Evolutionary conservation across 2,797 vertebrate species (phyloP).

Genomic region (Anguilla obscura): DNA sequence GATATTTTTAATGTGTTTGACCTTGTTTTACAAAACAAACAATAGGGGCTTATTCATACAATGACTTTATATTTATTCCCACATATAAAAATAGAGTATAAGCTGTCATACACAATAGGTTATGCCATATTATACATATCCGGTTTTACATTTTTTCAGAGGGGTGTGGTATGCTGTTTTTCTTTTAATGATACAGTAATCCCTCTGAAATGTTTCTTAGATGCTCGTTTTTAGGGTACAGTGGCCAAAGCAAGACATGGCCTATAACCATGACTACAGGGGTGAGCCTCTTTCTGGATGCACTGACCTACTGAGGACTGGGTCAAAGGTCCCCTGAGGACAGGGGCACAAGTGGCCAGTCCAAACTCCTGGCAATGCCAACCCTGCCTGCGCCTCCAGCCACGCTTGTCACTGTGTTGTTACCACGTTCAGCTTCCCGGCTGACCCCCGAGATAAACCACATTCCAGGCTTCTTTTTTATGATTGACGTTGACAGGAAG

Average conservation of each 20-base stretch:
- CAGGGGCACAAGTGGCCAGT: not conserved
- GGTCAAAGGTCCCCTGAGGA: not conserved
- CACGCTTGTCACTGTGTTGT: constrained; percentile 16
- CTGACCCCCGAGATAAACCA: constrained; percentile 23
- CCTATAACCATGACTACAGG: not conserved
- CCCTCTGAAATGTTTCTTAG: not conserved
- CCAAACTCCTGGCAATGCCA: not conserved
- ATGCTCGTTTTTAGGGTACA: not conserved
- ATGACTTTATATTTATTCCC: not conserved
- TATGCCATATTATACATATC: not conserved
- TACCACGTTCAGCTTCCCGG: constrained; percentile 23
- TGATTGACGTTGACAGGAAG: constrained; percentile 28
- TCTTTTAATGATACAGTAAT: not conserved
- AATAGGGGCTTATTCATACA: not conserved
- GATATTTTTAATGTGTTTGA: not conserved
- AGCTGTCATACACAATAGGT: not conserved
- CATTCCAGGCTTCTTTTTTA: constrained; percentile 8
- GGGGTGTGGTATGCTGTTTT: constrained; percentile 12
- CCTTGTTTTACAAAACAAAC: not conserved
- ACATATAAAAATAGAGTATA: not conserved
- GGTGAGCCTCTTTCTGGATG: not conserved
- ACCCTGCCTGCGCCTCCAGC: not conserved
- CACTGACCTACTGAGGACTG: not conserved
- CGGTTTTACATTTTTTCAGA: constrained; percentile 24
- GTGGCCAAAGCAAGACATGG: not conserved